Evolutionary conservation across 1,140 invertebrate genomes (phyloP), one percentile per base, ranked within the genome.

Genomic region (Leptinotarsa undecemlineata): DNA sequence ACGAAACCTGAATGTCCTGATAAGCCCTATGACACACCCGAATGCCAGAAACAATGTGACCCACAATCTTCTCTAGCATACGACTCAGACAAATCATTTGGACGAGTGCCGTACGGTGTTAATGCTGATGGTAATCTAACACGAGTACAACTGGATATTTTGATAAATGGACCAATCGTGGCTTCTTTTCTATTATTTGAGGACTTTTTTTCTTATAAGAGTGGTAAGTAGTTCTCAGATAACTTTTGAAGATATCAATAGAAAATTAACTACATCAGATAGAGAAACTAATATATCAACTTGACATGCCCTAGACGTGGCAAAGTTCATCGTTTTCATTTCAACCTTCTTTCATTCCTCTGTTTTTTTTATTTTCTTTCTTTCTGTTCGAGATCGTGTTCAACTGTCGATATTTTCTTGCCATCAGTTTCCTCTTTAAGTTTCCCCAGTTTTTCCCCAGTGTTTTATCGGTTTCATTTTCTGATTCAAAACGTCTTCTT

Each of bases 131-230:
- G 26, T 33, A 6, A 33, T 33, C 26, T 17, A 17, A 57, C 14
- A 57, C 51, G 5, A 57, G 5, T 5, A 15, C 77, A 75, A 68
- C 21, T 62, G 20, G 79, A 80, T 75, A 80, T 80, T 70, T 72
- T 67, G 64, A 72, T 51, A 66, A 73, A 77, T 66, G 77, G 76
- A 51, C 77, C 77, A 8, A 67, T 78, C 42, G 71, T 69, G 48
- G 67, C 74, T 26, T 19, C 21, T 1, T 78, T 78, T 48, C 17
- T 23, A 14, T 91, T 93, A 48, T 93, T 91, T 80, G 85, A 85
- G 33, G 92, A 93, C 82, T 93, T 93, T 82, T 81, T 88, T 5
- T 86, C 82, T 26, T 93, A 93, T 84, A 91, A 91, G 84, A 88
- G 87, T 73, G 91, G 91, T 89, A 72, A 72, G 61, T 70, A 33